phyloP scores from a whole-genome alignment of 2,797 vertebrate genomes.

The Rhadinocentrus ornatus region DNA sequence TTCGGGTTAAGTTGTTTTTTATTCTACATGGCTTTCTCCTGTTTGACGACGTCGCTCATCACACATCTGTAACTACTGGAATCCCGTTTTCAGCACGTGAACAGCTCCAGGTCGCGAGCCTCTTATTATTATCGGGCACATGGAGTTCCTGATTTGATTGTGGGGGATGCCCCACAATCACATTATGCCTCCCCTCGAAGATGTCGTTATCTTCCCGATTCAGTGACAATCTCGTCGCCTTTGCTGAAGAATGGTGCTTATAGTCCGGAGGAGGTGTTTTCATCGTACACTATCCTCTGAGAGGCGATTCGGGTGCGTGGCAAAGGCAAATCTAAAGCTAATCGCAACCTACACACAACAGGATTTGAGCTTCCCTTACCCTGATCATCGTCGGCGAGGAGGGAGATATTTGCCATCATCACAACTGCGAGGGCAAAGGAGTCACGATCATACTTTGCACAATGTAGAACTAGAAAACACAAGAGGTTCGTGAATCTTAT shows the following conservation, averaged over 20 bases:
- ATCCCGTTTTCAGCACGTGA: conserved; percentile 79
- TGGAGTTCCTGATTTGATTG: conserved; percentile 78
- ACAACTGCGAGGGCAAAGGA: conserved; percentile 79
- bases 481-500: conserved; percentile 76
- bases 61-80: conserved; percentile 66
- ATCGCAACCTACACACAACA: conserved; percentile 79
- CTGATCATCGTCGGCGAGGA: conserved; percentile 68
- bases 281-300: conserved; percentile 71
- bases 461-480: conserved; percentile 75
- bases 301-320: conserved; percentile 75
- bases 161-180: conserved; percentile 76
- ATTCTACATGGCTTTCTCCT: neutral
- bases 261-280: conserved; percentile 67
- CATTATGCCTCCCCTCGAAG: conserved; percentile 58
- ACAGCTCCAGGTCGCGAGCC: conserved; percentile 75
- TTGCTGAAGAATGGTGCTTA: conserved; percentile 81
- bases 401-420: conserved; percentile 76
- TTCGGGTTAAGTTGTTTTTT: neutral
- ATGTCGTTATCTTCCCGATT: conserved; percentile 59
- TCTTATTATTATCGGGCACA: conserved; percentile 56
- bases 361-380: conserved; percentile 73
- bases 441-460: conserved; percentile 80
- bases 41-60: conserved; percentile 29
- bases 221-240: conserved; percentile 62
- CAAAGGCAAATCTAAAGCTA: conserved; percentile 70